A percentile compares a stretch with the other conserved stretches of the same genome.
phyloP scores from a whole-genome alignment of 2,797 vertebrate genomes.

The Phylloscopus collybita region DNA sequence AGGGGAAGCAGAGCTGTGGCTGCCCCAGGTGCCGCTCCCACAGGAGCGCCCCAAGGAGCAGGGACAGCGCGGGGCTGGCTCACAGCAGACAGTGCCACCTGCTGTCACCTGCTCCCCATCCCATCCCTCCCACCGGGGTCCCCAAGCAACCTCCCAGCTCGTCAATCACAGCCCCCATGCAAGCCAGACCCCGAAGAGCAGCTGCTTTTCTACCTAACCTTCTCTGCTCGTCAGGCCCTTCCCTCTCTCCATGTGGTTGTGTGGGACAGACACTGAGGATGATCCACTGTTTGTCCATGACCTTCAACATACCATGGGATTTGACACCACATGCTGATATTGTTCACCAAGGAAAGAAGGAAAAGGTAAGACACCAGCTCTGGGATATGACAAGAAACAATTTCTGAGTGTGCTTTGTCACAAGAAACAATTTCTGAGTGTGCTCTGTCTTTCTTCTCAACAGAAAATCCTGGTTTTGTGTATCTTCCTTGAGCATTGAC shows the following conservation, averaged over 20 bases:
- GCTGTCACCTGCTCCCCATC: background rate
- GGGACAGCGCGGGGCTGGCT: background rate
- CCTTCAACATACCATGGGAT: fast-evolving
- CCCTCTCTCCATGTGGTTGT: fast-evolving
- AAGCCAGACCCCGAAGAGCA: background rate
- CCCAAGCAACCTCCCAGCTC: background rate
- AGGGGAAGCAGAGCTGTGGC: background rate
- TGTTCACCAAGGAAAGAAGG: background rate
- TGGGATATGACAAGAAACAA: background rate
- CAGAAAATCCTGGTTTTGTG: background rate
- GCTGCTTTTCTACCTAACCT: background rate
- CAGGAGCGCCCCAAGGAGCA: background rate
- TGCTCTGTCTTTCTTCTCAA: background rate
- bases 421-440: background rate
- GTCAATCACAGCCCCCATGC: fast-evolving
- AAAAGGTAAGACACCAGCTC: background rate
- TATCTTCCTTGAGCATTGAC: background rate
- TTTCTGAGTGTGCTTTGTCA: background rate
- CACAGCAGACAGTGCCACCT: conserved; percentile 57
- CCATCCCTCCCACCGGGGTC: background rate
- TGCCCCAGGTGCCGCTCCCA: fast-evolving
- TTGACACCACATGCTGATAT: background rate
- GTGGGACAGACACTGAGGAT: background rate
- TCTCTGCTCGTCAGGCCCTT: fast-evolving
- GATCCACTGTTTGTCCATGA: fast-evolving